Evolutionary conservation across 2,113 vertebrate species (phyloP).

Genomic region (Coryphaenoides rupestris): DNA sequence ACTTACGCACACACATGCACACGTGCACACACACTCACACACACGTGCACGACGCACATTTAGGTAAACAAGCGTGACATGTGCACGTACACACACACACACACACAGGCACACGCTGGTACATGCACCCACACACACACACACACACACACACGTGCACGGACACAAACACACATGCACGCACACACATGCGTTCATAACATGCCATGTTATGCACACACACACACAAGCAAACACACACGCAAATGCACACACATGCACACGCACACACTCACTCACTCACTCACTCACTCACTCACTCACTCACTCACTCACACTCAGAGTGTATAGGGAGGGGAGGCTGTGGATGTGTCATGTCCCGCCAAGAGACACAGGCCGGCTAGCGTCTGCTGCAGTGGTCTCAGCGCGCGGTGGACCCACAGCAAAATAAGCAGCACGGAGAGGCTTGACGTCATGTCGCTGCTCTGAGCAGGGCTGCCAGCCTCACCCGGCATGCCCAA

Average conservation of each 20-base stretch:
- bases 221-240: constrained; percentile 41
- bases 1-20: neutral
- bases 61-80: too few relatives aligned
- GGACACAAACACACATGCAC: neutral
- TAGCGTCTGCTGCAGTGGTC: constrained; percentile 49
- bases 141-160: constrained; percentile 6
- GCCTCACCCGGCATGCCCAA: neutral
- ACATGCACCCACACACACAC: constrained; percentile 6
- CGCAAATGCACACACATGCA: constrained; percentile 23
- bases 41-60: constrained; percentile 42
- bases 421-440: constrained; percentile 65
- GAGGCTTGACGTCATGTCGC: constrained; percentile 62
- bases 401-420: constrained; percentile 51
- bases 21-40: constrained; percentile 53
- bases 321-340: constrained; percentile 37
- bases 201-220: constrained; percentile 38
- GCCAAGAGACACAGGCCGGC: constrained; percentile 62
- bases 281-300: constrained; percentile 9
- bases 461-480: constrained; percentile 29
- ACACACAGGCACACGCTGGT: neutral
- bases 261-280: neutral
- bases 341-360: constrained; percentile 45
- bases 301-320: constrained; percentile 17
- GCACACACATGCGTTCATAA: neutral
- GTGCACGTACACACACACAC: constrained; percentile 24